phyloP scores from a whole-genome alignment of 2,888 invertebrate species.

The Cosmopolites sordidus region DNA sequence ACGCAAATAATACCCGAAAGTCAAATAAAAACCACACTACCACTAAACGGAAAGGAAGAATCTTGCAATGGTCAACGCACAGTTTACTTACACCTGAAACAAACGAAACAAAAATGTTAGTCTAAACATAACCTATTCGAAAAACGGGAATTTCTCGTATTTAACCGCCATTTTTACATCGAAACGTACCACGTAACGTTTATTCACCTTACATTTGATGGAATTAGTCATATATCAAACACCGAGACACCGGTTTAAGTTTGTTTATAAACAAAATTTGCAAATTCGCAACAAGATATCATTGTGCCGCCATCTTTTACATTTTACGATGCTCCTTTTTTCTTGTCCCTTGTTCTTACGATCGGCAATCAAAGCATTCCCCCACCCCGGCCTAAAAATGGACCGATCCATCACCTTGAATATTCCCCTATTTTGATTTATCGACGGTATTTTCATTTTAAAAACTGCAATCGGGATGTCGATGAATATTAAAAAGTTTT shows the following conservation, averaged over 20 bases:
- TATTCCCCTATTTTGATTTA: constrained; percentile 22
- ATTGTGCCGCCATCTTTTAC: constrained; percentile 47
- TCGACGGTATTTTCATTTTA: not conserved
- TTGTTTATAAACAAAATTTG: constrained; percentile 46
- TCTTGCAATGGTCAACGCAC: not conserved
- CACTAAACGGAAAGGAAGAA: not conserved
- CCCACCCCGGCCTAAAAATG: constrained; percentile 39
- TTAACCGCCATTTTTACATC: constrained; percentile 20
- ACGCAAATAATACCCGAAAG: not conserved
- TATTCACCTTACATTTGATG: constrained; percentile 1
- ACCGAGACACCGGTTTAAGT: constrained; percentile 2
- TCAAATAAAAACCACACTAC: too few species aligned
- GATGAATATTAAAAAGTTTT: too few species aligned
- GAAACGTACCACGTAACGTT: constrained; percentile 15
- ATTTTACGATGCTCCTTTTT: constrained; percentile 42
- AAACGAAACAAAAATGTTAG: constrained; percentile 38
- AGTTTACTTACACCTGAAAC: constrained; percentile 37
- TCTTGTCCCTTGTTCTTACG: constrained; percentile 37
- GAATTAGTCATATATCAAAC: too few species aligned
- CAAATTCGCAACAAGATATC: constrained; percentile 47
- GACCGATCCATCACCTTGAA: constrained; percentile 38
- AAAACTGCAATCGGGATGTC: not conserved
- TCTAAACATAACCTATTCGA: constrained; percentile 43
- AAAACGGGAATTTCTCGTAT: constrained; percentile 32
- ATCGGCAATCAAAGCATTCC: constrained; percentile 31